These are phyloP conservation scores for Papilio helenus DNA, from an alignment of 1,140 invertebrate species.

Conservation along the genomic window DNA sequence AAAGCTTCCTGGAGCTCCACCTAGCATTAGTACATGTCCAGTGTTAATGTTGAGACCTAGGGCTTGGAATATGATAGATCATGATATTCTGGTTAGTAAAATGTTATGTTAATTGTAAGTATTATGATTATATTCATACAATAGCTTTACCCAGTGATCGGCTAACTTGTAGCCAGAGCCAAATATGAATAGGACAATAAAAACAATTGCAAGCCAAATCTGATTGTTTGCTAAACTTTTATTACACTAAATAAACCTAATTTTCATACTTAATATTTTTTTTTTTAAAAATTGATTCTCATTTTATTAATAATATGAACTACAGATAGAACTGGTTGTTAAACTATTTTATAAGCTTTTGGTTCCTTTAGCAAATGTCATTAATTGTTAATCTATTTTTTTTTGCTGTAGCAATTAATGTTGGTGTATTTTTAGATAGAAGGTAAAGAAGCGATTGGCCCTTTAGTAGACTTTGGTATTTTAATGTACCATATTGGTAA, in stretches of 20 bases:
- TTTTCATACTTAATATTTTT: too few species aligned
- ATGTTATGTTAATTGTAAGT: slow-evolving; percentile 41
- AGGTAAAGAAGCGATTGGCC: slow-evolving; percentile 86
- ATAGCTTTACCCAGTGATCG: neutral
- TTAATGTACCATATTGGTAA: slow-evolving; percentile 87
- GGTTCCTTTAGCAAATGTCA: too few species aligned
- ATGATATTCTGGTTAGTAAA: slow-evolving; percentile 84
- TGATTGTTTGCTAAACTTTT: too few species aligned
- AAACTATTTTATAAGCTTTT: too few species aligned
- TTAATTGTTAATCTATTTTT: neutral
- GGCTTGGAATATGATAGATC: slow-evolving; percentile 90
- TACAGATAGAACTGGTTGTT: too few species aligned
- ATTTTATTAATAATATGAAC: too few species aligned
- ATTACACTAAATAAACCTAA: too few species aligned
- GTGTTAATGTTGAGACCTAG: slow-evolving; percentile 87
- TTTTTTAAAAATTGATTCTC: too few species aligned
- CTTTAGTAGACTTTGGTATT: slow-evolving; percentile 88
- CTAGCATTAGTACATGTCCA: slow-evolving; percentile 80
- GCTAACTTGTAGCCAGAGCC: neutral
- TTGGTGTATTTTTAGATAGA: slow-evolving; percentile 79
- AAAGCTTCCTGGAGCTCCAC: slow-evolving; percentile 80
- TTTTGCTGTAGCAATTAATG: neutral
- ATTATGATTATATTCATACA: neutral
- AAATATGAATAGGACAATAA: too few species aligned
- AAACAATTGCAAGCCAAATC: too few species aligned